Percentiles rank a stretch among this genome's conserved stretches.
Evolutionary conservation across 2,797 vertebrate genomes (phyloP).

Genomic region (Sardinella longiceps): DNA sequence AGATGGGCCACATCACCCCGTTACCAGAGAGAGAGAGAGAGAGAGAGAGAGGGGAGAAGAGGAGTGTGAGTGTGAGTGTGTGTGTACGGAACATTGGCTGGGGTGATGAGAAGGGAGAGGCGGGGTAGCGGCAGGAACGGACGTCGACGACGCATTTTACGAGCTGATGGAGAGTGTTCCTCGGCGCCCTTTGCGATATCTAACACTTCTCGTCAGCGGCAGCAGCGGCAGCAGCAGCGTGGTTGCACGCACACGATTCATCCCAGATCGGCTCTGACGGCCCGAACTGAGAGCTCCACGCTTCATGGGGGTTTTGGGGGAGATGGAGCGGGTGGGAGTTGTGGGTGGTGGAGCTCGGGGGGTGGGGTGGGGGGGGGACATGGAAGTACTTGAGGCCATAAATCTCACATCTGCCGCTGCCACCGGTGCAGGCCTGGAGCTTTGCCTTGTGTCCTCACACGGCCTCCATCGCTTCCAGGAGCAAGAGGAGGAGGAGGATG

Average conservation of each 20-base stretch:
- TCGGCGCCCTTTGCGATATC: slow-evolving; percentile 40
- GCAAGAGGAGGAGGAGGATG: slow-evolving; percentile 37
- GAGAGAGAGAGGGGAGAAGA: background rate
- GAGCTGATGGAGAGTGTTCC: slow-evolving; percentile 52
- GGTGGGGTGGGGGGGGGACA: slow-evolving; percentile 53
- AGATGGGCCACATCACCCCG: background rate
- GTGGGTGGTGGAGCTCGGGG: background rate
- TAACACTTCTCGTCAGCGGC: slow-evolving; percentile 14
- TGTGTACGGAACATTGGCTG: slow-evolving; percentile 52
- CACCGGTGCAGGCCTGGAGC: slow-evolving; percentile 51
- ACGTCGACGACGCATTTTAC: slow-evolving; percentile 44
- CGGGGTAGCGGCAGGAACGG: background rate
- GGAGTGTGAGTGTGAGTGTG: background rate
- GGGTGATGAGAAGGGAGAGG: slow-evolving; percentile 48
- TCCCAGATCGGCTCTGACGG: slow-evolving; percentile 49
- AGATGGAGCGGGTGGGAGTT: slow-evolving; percentile 9
- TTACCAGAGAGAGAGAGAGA: background rate
- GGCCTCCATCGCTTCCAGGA: slow-evolving; percentile 38
- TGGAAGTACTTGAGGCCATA: slow-evolving; percentile 51
- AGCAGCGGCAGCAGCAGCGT: background rate
- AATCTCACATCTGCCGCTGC: slow-evolving; percentile 63
- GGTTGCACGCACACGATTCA: slow-evolving; percentile 31
- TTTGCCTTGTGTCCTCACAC: slow-evolving; percentile 56
- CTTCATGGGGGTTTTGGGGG: slow-evolving; percentile 40
- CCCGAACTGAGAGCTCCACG: background rate